phyloP scores from a whole-genome alignment of 2,888 invertebrate species.

The Platypus cylindrus region DNA sequence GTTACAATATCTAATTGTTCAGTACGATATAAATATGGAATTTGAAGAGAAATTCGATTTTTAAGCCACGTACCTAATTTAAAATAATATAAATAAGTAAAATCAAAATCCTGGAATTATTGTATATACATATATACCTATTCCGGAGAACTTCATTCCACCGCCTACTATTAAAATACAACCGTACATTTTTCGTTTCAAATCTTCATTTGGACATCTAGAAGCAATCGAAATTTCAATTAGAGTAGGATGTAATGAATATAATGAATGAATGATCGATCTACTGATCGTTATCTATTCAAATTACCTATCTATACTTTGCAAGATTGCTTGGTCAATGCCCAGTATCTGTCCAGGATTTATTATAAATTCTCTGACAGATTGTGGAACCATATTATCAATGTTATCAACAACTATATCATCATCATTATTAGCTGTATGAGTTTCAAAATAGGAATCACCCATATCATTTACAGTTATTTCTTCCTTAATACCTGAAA shows the following conservation, averaged over 20 bases:
- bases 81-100: neutral
- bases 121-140: conserved; percentile 10
- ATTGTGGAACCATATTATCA: conserved; percentile 32
- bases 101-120: too few species aligned
- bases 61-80: conserved; percentile 81
- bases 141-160: conserved; percentile 73
- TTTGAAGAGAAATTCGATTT: conserved; percentile 71
- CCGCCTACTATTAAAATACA: conserved; percentile 86
- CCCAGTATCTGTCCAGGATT: conserved; percentile 72
- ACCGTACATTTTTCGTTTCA: conserved; percentile 89
- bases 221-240: too few species aligned
- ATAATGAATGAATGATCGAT: too few species aligned
- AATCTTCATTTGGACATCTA: conserved; percentile 59
- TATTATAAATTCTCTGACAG: conserved; percentile 51
- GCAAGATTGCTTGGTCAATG: conserved; percentile 80
- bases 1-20: conserved; percentile 82
- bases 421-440: conserved; percentile 45
- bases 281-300: too few species aligned
- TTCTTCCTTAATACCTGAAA: conserved; percentile 46
- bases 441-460: conserved; percentile 40
- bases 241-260: too few species aligned
- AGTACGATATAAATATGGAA: conserved; percentile 64
- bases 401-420: conserved; percentile 60
- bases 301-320: conserved; percentile 69
- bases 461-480: conserved; percentile 35